Base-by-base conservation (phyloP, 2,888 invertebrate genomes). In the Hydroisotoma schaefferi region DNA sequence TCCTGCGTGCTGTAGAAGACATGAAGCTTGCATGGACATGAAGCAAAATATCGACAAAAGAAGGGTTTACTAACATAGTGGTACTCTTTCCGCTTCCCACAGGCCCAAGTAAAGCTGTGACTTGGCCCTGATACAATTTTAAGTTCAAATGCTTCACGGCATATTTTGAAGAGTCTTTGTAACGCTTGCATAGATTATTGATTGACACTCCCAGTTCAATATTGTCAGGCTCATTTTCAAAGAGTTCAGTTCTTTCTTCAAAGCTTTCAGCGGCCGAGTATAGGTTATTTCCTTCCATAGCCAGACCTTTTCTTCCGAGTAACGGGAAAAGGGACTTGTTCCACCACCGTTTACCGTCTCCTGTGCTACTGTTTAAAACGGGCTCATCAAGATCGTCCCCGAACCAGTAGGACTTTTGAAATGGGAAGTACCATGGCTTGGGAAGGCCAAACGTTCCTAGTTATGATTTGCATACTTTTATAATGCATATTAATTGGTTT, bases 91-190 rank as follows among this genome's bases (percentile, higher is more conserved):
- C 82, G 40, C 82, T 82, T 20, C 82, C 82, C 5, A 40, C 40
- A 5, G 40, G 40, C n/a, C 61, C 61, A 20, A 95, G 79, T n/a
- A 94, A 78, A 1, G 88, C 89, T 0, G 91, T 92, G 48, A 94
- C 90, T 78, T 91, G 88, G 1, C 88, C 88, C 73, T 85, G 83
- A 73, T 86, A 87, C 74, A 93, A 86, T 62, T 87, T 84, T 75
- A 94, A 76, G 15, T 82, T 82, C 47, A 92, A 80, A 65, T 85
- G 81, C 70, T 84, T 81, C 0, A 94, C 84, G 18, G 87, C 91
- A 8, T 77, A 74, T 55, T 71, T 76, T 58, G 70, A 65, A 70
- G 61, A 74, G 74, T 53, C 67, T 68, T 68, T 77, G 76, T 59
- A 75, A 53, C 72, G 75, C 59, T 75, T 82, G 55, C 74, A 74